Evolutionary conservation across 2,888 invertebrate genomes (phyloP), one percentile per base, ranked within the genome.

Genomic region (Meandrusa payeni): DNA sequence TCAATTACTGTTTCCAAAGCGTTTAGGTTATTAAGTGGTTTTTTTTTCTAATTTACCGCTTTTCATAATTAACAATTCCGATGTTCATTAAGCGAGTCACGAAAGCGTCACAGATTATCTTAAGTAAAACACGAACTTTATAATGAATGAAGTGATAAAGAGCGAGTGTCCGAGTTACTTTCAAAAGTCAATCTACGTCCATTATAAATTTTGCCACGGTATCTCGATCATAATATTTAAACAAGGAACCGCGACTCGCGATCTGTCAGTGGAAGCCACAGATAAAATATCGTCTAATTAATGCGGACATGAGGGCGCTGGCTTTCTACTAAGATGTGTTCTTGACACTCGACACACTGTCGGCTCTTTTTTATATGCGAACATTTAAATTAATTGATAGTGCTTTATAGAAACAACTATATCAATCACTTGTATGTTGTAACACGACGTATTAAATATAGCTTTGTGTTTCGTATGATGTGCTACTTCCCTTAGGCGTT

Each of bases 321-420:
- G 57, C 61, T 69, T 67, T 68, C 61, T 64, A 68, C 65, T 59
- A 58, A 65, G 53, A 64, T 64, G 69, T 55, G 56, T 54, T 63
- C 70, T 66, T 74, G 76, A 77, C 73, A 73, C 57, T 48, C 48
- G 57, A 55, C 64, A 56, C 54, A 52, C 55, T 49, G 55, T 58
- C 54, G 63, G 70, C 66, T 67, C n/a, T 10, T 66, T 68, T 72
- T 71, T 65, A 62, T 59, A 55, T 57, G 51, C 57, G 48, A 54
- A 55, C 64, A 64, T 67, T 72, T 64, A 64, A 72, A 75, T 73
- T 71, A 76, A 79, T 80, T 76, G 33, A 74, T 64, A 58, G 60
- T 50, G 59, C 56, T 70, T 73, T 73, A 70, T 61, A 64, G 61
- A 63, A 66, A 73, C 70, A 64, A 67, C 59, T 54, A 54, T 61